A percentile compares a stretch with the other conserved stretches of the same genome.
Evolutionary conservation across 2,888 invertebrate genomes (phyloP).

Genomic region (Lasioglossum villosulum): DNA sequence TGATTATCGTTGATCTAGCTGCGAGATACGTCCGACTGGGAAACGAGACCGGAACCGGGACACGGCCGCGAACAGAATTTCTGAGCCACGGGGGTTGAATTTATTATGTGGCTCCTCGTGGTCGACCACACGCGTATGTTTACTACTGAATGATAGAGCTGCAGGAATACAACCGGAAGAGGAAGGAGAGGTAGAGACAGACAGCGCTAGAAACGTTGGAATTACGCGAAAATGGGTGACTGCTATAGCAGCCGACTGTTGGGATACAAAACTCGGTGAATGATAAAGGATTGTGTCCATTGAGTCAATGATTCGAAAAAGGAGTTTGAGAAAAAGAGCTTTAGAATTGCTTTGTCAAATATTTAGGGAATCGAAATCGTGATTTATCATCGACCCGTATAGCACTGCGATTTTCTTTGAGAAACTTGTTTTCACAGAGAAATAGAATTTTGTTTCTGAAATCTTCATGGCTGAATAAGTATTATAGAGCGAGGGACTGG

Average conservation of each 20-base stretch:
- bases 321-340: too few relatives aligned
- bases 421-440: not conserved
- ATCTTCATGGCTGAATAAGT: not conserved
- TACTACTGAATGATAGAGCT: constrained; percentile 61
- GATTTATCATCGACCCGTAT: not conserved
- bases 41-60: constrained; percentile 25
- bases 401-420: not conserved
- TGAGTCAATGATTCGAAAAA: not conserved
- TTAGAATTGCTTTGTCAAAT: too few relatives aligned
- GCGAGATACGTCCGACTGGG: constrained; percentile 18
- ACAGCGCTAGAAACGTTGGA: not conserved
- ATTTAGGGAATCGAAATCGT: too few relatives aligned
- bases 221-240: not conserved
- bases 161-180: not conserved
- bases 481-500: not conserved
- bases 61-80: constrained; percentile 29
- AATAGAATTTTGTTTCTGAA: not conserved
- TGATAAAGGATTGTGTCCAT: not conserved
- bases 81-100: constrained; percentile 40
- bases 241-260: not conserved
- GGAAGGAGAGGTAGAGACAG: not conserved
- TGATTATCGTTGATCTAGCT: constrained; percentile 41
- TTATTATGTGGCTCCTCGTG: constrained; percentile 56
- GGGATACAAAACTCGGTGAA: not conserved
- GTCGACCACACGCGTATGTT: constrained; percentile 60